A percentile compares a stretch with the other conserved stretches of the same genome.
Conservation (phyloP, 1,140 invertebrate species). For the Scaptomyza montana region DNA sequence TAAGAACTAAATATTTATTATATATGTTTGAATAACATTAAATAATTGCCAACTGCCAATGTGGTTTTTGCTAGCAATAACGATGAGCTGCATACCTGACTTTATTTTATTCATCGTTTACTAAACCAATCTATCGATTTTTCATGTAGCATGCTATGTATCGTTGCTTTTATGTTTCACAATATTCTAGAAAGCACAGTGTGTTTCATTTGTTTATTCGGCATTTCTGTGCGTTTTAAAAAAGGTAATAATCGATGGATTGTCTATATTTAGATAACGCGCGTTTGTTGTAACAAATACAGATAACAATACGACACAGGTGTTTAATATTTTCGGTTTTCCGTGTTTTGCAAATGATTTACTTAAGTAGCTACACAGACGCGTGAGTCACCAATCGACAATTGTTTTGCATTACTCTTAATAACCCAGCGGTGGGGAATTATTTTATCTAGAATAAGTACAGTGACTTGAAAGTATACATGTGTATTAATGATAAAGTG, state of each 20-base stretch:
- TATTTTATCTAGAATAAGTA: constrained; percentile 1
- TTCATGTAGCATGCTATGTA: neutral
- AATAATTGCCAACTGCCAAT: neutral
- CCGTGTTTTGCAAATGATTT: constrained; percentile 28
- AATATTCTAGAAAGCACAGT: constrained; percentile 38
- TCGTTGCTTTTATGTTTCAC: constrained; percentile 11
- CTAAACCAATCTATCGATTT: neutral
- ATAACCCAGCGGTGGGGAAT: neutral
- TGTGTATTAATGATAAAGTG: neutral
- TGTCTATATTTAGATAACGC: neutral
- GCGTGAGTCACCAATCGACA: constrained; percentile 36
- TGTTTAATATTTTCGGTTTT: neutral
- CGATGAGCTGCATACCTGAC: constrained; percentile 11
- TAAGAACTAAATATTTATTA: neutral
- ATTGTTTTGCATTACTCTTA: constrained; percentile 13
- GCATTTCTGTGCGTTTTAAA: neutral
- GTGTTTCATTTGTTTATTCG: constrained; percentile 28
- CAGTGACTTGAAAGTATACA: neutral
- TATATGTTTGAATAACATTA: neutral
- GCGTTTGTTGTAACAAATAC: neutral
- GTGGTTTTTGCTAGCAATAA: neutral
- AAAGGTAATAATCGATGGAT: constrained; percentile 15
- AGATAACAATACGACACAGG: neutral
- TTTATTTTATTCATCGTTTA: neutral
- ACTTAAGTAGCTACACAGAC: neutral